These are phyloP conservation scores for Mohoua ochrocephala DNA, from an alignment of 2,113 vertebrate species.

Conservation along the genomic window DNA sequence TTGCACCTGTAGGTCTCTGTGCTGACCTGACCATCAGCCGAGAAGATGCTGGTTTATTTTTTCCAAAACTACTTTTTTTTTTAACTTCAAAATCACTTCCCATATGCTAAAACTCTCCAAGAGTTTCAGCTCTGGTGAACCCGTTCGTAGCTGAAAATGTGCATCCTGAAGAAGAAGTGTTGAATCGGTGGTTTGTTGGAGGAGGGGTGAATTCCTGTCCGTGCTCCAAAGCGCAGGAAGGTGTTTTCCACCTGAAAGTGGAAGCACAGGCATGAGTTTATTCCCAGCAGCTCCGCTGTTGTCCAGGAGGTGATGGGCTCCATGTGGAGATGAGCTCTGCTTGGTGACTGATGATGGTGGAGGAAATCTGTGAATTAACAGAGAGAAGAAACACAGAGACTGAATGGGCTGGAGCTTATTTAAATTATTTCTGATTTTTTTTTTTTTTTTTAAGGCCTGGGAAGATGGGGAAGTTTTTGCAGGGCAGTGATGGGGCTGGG, in stretches of 20 bases:
- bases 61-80: background rate
- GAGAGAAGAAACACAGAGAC: background rate
- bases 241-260: background rate
- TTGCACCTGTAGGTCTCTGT: background rate
- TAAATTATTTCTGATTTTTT: background rate
- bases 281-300: background rate
- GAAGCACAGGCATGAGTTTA: rapidly evolving
- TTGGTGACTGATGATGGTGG: background rate
- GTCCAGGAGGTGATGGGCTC: background rate
- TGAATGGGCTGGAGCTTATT: background rate
- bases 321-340: background rate
- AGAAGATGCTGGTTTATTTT: background rate
- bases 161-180: background rate
- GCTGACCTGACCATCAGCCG: background rate
- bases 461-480: background rate
- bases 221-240: rapidly evolving
- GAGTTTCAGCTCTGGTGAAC: background rate
- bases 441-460: background rate
- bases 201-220: background rate
- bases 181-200: background rate
- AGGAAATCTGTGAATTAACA: background rate
- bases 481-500: background rate
- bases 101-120: rapidly evolving
- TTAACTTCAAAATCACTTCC: background rate
- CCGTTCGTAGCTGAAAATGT: background rate